phyloP scores from a whole-genome alignment of 2,888 invertebrate genomes.

The Siphlonurus alternatus region DNA sequence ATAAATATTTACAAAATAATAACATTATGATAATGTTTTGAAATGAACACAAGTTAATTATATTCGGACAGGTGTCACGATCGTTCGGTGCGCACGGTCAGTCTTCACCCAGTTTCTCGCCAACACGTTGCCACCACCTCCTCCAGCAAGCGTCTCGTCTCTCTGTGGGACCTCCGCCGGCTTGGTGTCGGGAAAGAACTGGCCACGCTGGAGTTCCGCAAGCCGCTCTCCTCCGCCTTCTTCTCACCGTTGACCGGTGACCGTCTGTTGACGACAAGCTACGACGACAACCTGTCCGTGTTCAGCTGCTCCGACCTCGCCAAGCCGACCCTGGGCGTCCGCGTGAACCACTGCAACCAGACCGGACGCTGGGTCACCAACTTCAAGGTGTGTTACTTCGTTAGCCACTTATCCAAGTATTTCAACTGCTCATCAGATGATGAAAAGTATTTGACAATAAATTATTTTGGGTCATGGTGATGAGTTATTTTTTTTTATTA shows the following conservation, averaged over 20 bases:
- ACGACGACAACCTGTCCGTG: constrained; percentile 24
- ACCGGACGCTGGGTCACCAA: constrained; percentile 29
- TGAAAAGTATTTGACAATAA: too few species aligned
- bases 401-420: too few species aligned
- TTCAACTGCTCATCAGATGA: too few species aligned
- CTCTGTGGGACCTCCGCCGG: neutral
- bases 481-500: too few species aligned
- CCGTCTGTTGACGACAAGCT: constrained; percentile 24
- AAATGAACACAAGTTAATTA: neutral
- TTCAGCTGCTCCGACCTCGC: constrained; percentile 8
- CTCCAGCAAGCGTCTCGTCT: neutral
- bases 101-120: constrained; percentile 23
- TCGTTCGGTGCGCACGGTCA: constrained; percentile 22
- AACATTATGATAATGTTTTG: too few species aligned
- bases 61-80: constrained; percentile 16
- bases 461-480: too few species aligned
- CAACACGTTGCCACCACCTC: constrained; percentile 25
- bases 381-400: constrained; percentile 21
- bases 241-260: constrained; percentile 26
- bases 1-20: too few species aligned
- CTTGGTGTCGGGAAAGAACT: neutral
- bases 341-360: constrained; percentile 25
- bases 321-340: neutral
- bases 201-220: neutral
- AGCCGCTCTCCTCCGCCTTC: constrained; percentile 20